Evolutionary conservation across 2,888 invertebrate species (phyloP).

Genomic region (Plutella xylostella): DNA sequence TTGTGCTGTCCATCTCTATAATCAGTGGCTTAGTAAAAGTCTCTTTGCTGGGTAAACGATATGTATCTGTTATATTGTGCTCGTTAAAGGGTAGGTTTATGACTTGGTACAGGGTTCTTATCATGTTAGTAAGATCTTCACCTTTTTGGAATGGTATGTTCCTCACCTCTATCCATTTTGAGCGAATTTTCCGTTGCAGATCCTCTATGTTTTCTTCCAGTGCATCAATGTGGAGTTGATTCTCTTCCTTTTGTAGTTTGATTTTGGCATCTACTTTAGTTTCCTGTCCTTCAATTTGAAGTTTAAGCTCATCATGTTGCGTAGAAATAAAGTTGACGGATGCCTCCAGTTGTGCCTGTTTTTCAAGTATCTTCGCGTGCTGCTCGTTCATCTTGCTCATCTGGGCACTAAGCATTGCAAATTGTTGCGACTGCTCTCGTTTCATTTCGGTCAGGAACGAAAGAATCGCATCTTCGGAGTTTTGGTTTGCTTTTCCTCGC

Average conservation of each 20-base stretch:
- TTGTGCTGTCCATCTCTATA: not conserved
- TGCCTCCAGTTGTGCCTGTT: no score
- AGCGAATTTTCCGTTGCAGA: not conserved
- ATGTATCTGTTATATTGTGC: not conserved
- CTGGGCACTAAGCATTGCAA: no score
- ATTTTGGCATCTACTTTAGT: no score
- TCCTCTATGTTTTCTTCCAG: not conserved
- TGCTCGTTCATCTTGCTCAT: no score
- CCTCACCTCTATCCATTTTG: not conserved
- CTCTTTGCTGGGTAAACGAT: not conserved
- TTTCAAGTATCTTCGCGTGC: no score
- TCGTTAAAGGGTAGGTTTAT: not conserved
- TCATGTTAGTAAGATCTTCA: not conserved
- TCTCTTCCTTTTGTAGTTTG: not conserved
- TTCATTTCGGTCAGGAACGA: no score
- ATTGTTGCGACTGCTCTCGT: no score
- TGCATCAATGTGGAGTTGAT: not conserved
- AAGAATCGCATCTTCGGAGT: no score
- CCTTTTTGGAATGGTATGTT: not conserved
- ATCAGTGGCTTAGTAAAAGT: not conserved
- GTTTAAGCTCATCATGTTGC: no score
- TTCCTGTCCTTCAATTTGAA: no score
- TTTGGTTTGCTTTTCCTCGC: no score
- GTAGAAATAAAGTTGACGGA: no score
- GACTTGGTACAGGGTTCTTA: not conserved